phyloP scores from a whole-genome alignment of 2,888 invertebrate species.

The Himalopsyche kuldschensis region DNA sequence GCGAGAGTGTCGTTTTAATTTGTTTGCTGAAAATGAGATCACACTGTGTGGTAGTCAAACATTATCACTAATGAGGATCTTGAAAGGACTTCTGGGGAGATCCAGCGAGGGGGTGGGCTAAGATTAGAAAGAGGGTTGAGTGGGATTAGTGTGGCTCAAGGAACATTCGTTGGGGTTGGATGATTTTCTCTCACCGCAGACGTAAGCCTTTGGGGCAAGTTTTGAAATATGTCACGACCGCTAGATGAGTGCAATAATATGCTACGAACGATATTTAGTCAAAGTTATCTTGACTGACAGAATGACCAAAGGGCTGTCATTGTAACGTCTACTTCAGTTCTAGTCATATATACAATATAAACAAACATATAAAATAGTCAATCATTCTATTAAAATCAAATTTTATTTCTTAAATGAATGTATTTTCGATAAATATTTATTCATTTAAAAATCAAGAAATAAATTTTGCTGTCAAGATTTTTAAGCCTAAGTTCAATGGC shows the following conservation, averaged over 20 bases:
- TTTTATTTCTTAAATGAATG: too few species aligned
- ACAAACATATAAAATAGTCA: too few species aligned
- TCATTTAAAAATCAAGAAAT: too few species aligned
- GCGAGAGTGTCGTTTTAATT: background rate
- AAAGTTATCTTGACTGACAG: background rate
- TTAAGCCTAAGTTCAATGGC: too few species aligned
- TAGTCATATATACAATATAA: too few species aligned
- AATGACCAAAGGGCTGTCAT: too few species aligned
- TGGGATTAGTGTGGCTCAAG: background rate
- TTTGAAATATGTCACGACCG: background rate
- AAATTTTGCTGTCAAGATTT: too few species aligned
- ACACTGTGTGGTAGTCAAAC: slow-evolving; percentile 19
- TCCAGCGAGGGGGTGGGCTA: background rate
- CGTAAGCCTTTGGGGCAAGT: background rate
- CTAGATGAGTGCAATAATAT: background rate
- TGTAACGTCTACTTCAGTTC: too few species aligned
- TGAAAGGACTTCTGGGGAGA: background rate
- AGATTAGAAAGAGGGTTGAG: background rate
- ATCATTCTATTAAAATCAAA: too few species aligned
- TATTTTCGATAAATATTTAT: too few species aligned
- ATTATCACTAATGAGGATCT: slow-evolving; percentile 31
- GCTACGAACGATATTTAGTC: background rate
- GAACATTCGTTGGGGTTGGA: background rate
- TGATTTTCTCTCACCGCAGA: background rate
- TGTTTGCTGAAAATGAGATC: background rate